These are phyloP conservation scores for Pollimyrus isidori DNA, from an alignment of 2,113 vertebrate species.

Conservation along the genomic window DNA sequence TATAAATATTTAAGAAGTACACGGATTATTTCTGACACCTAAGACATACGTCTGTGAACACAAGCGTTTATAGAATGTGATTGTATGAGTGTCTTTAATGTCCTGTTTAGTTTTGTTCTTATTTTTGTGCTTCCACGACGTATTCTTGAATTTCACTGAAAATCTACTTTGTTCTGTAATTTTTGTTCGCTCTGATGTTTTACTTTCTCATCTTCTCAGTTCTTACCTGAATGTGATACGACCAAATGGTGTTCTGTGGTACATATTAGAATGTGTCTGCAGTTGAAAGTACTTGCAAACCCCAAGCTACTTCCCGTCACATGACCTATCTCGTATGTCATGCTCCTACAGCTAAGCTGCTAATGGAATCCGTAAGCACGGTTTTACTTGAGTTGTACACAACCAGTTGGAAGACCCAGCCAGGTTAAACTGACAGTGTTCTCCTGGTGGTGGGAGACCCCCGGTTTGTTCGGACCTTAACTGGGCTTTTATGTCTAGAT, in stretches of 20 bases:
- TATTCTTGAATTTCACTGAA: not conserved
- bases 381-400: not conserved
- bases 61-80: not conserved
- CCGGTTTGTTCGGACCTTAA: slow-evolving; percentile 28
- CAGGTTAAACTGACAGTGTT: not conserved
- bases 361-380: not conserved
- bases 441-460: not conserved
- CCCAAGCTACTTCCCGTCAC: not conserved
- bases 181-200: not conserved
- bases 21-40: not conserved
- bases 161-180: not conserved
- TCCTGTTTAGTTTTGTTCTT: not conserved
- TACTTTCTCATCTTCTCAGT: not conserved
- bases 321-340: not conserved
- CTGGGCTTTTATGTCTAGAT: slow-evolving; percentile 37
- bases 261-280: not conserved
- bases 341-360: not conserved
- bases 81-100: not conserved
- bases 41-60: not conserved
- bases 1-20: not conserved
- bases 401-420: not conserved
- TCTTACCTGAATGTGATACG: not conserved
- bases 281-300: not conserved
- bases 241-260: not conserved
- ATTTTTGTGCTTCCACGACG: not conserved